Evolutionary conservation across 35 echinoderm and acorn worm species (phyloP), one percentile per base, ranked within the genome.

Genomic region (Strongylocentrotus purpuratus): DNA sequence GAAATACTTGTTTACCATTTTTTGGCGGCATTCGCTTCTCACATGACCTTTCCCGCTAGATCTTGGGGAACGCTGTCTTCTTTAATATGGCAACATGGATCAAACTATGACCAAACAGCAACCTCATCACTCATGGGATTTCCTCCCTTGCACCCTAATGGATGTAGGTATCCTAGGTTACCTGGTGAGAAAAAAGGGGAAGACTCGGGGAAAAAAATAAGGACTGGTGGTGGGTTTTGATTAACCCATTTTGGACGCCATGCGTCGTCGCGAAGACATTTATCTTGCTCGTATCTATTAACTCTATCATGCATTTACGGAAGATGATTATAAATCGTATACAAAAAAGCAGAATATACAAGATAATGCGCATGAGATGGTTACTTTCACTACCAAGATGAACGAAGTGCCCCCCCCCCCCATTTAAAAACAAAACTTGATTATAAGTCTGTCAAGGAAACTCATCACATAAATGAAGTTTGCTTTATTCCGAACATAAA

Each of bases 1-100:
- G 65, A 78, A 28, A 78, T 78, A 78, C 65, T 78, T 78, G 65
- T 78, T 78, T 78, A 78, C 65, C 65, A 78, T 78, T 78, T 78
- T 18, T 15, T 28, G 65, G 65, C 65, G 20, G 18, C 25, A 14
- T 78, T 4, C 5, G 5, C 5, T 14, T 7, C 25, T 22, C 65
- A 78, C 25, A 18, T 78, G 65, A 78, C 65, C 65, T 78, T 78
- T 78, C 3, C 7, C 65, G 65, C 65, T 7, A 8, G 20, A 28
- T 78, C 65, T 28, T 78, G 65, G 65, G 65, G 65, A 28, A 78
- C 20, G 20, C 4, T 78, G 65, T 28, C 65, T 78, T 28, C 25
- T 78, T 78, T 78, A n/a, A 78, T 78, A 78, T 78, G 2, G 65
- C 28, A 28, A 28, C 65, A 78, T 78, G 25, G 65, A 78, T 78